Conservation (phyloP, 1,140 invertebrate species). For the Mycetomoellerius zeteki region DNA sequence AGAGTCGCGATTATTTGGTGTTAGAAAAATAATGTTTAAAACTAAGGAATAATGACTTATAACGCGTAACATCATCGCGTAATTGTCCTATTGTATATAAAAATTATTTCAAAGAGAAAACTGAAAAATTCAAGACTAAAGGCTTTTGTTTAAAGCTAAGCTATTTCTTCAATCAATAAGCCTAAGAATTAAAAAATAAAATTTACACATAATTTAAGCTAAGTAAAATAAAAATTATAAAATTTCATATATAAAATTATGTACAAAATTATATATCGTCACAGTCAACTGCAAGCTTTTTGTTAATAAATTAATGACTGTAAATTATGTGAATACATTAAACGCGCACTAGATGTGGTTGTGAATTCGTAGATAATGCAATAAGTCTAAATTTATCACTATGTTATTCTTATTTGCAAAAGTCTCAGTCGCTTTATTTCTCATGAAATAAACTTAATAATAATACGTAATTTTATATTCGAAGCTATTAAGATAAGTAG, state of each 20-base stretch:
- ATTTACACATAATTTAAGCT: slow-evolving; percentile 39
- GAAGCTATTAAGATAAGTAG: background rate
- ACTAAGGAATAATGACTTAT: slow-evolving; percentile 39
- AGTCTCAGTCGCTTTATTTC: background rate
- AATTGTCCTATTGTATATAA: slow-evolving; percentile 54
- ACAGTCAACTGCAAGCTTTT: background rate
- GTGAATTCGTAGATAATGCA: slow-evolving; percentile 43
- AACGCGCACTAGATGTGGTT: slow-evolving; percentile 37
- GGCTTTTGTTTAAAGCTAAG: slow-evolving; percentile 21
- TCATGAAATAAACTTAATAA: background rate
- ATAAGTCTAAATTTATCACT: background rate
- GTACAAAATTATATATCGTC: slow-evolving; percentile 1
- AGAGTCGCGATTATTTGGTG: slow-evolving; percentile 7
- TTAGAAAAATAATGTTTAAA: slow-evolving; percentile 30
- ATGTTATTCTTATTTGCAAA: slow-evolving; percentile 17
- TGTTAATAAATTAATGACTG: slow-evolving; percentile 25
- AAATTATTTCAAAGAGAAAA: slow-evolving; percentile 22
- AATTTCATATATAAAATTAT: slow-evolving; percentile 10
- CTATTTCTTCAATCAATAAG: slow-evolving; percentile 43
- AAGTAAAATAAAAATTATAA: slow-evolving; percentile 18
- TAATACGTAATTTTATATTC: background rate
- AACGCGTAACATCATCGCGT: slow-evolving; percentile 48
- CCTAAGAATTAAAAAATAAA: slow-evolving; percentile 17
- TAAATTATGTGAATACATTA: slow-evolving; percentile 19
- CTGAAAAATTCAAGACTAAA: slow-evolving; percentile 7